Conservation (phyloP, 2,113 vertebrate genomes). For the Chaetorhynchus papuensis region DNA sequence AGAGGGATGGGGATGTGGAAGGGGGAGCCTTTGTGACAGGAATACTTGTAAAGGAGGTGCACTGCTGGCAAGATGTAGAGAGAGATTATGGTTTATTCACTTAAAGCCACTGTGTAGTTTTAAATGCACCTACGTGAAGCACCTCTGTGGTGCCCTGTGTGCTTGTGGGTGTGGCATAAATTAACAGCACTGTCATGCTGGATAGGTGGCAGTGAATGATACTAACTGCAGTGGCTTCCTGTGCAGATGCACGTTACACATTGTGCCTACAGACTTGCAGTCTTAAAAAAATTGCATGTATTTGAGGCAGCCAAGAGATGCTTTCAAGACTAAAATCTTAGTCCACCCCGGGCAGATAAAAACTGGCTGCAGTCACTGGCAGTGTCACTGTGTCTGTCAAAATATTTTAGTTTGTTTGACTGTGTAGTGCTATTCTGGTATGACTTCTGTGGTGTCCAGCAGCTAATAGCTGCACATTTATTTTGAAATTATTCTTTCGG, state of each 20-base stretch:
- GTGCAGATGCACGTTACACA: not conserved
- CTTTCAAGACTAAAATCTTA: slow-evolving; percentile 30
- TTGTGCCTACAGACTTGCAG: not conserved
- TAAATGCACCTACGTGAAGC: not conserved
- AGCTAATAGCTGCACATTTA: not conserved
- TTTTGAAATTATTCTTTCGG: slow-evolving; percentile 15
- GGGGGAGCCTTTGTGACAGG: not conserved
- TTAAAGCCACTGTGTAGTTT: not conserved
- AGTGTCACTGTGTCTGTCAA: not conserved
- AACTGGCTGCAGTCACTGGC: not conserved
- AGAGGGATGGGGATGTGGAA: not conserved
- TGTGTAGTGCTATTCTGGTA: not conserved
- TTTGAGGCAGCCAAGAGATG: not conserved
- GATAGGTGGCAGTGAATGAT: not conserved
- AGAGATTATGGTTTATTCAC: not conserved
- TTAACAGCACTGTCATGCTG: slow-evolving; percentile 8
- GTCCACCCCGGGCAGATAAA: not conserved
- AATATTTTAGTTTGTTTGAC: slow-evolving; percentile 26
- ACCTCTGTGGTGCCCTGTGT: not conserved
- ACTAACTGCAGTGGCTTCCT: slow-evolving; percentile 27
- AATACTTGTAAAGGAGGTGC: not conserved
- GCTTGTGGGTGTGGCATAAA: slow-evolving; percentile 11
- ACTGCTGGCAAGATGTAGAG: not conserved
- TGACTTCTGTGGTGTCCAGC: not conserved
- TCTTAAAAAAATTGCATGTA: not conserved